A percentile compares a stretch with the other conserved stretches of the same genome.
These are phyloP conservation scores for Apamea sordens DNA, from an alignment of 2,888 invertebrate genomes.

Conservation along the genomic window DNA sequence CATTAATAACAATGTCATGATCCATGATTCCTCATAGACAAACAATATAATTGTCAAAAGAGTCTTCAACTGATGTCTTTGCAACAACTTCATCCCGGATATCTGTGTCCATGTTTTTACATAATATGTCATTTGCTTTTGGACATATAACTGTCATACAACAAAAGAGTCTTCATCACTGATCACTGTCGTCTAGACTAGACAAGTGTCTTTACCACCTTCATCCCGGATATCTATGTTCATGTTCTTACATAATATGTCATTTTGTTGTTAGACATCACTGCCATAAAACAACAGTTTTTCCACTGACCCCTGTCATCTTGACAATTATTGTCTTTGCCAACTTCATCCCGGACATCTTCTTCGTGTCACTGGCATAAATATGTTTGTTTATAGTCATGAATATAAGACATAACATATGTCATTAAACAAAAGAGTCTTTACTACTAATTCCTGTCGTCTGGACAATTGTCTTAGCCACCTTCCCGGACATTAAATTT, in stretches of 20 bases:
- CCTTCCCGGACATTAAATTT: constrained; percentile 45
- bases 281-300: background rate
- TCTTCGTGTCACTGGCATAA: background rate
- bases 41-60: too few species aligned
- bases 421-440: background rate
- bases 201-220: background rate
- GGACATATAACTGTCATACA: background rate
- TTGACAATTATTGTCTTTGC: background rate
- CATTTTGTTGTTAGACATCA: background rate
- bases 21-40: background rate
- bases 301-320: background rate
- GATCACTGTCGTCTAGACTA: background rate
- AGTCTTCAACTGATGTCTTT: background rate
- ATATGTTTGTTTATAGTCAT: background rate
- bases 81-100: background rate
- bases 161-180: background rate
- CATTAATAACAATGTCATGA: background rate
- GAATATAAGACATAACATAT: background rate
- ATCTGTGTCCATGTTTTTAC: background rate
- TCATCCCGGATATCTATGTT: constrained; percentile 3
- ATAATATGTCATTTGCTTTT: background rate
- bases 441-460: background rate
- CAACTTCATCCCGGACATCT: background rate
- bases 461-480: constrained; percentile 1
- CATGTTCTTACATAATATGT: background rate